Conservation (phyloP, 2,797 vertebrate genomes). For the Vultur gryphus region DNA sequence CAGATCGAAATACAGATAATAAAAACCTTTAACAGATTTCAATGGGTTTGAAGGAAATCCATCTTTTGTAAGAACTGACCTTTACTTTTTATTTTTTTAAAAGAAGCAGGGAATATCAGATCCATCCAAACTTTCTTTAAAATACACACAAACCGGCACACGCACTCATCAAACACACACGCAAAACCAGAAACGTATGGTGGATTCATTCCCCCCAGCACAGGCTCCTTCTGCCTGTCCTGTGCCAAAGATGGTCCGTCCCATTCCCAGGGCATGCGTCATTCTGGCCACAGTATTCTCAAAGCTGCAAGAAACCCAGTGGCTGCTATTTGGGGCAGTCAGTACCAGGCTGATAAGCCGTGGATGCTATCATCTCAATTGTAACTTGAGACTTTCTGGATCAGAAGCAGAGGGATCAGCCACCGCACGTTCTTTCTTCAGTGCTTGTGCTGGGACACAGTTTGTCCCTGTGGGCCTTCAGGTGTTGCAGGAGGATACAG, state of each 20-base stretch:
- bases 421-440: not conserved
- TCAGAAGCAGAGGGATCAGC: not conserved
- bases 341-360: not conserved
- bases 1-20: not conserved
- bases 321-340: not conserved
- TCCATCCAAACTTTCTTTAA: not conserved
- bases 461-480: not conserved
- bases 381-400: not conserved
- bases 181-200: not conserved
- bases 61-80: not conserved
- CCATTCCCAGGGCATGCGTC: fast-evolving
- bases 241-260: not conserved
- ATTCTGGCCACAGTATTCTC: not conserved
- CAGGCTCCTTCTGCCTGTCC: not conserved
- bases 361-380: too few species aligned
- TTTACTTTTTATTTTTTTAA: not conserved
- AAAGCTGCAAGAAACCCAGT: not conserved
- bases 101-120: not conserved
- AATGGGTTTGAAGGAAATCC: not conserved
- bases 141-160: not conserved
- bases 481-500: not conserved
- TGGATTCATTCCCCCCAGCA: not conserved
- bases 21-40: not conserved
- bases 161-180: not conserved
- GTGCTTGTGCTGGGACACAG: fast-evolving